Percentiles rank a stretch among this genome's conserved stretches.
phyloP scores from a whole-genome alignment of 2,888 invertebrate genomes.

The Lamproptera curius region DNA sequence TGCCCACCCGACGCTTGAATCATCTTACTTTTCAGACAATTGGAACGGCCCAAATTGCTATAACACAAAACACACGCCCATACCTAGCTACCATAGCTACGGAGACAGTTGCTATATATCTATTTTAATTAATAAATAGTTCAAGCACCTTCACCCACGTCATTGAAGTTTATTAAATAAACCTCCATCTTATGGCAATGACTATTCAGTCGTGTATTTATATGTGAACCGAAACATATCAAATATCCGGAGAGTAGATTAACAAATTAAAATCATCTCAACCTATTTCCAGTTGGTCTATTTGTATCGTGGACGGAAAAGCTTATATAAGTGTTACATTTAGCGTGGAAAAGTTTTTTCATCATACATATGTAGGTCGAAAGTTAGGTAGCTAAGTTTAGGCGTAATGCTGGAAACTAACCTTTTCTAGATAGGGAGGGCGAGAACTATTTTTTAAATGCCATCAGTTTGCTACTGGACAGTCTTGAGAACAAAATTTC shows the following conservation, averaged over 20 bases:
- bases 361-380: background rate
- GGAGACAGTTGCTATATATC: no score
- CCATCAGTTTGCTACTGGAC: background rate
- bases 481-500: background rate
- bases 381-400: background rate
- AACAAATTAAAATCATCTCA: background rate
- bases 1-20: no score
- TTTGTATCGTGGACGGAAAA: background rate
- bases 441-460: background rate
- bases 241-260: background rate
- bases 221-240: no score
- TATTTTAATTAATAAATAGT: no score
- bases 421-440: background rate
- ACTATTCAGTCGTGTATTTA: no score
- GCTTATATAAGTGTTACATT: background rate
- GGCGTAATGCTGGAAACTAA: background rate
- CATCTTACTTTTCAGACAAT: no score
- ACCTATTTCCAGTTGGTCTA: background rate
- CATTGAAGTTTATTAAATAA: no score
- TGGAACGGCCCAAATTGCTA: no score
- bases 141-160: no score
- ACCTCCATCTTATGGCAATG: no score
- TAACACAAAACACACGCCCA: no score
- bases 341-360: background rate
- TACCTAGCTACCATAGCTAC: no score